Evolutionary conservation across 2,888 invertebrate species (phyloP), one percentile per base, ranked within the genome.

Genomic region (Drosophila leonis): DNA sequence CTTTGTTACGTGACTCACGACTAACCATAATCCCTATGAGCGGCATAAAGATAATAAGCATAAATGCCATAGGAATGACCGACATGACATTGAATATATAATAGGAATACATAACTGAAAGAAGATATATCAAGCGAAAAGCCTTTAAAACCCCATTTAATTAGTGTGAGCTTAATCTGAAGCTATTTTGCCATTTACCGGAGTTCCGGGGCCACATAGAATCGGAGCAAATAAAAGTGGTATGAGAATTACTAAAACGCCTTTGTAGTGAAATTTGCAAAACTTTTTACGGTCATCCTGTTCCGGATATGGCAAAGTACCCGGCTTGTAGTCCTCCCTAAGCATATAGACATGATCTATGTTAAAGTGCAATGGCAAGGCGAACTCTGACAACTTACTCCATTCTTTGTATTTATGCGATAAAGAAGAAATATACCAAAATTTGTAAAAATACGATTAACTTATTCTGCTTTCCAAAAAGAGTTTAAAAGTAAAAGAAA

Each of bases 251-350:
- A 87, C 18, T 1, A 89, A 55, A 1, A 70, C 20, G 1, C 86
- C 86, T 44, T 88, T 86, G 20, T 82, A 86, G 49, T 86, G 86
- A 37, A 54, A 87, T 41, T 72, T 71, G 6, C 49, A 89, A 42
- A 87, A 88, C 9, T 27, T 12, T 18, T 46, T 67, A 1, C 86
- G 80, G 0, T 82, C 59, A 49, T 87, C 66, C 29, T 75, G 75
- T 39, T 73, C 74, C 6, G 66, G 75, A 18, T 73, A 62, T 0
- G 80, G 74, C 12, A 72, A n/a, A 1, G 15, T 9, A 0, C 88
- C 88, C 0, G 84, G 88, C 18, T 65, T 88, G 24, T 88, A 85
- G 0, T 78, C 80, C 1, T 52, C 35, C 1, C 72, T 73, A 13
- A 12, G 3, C 15, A 18, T 1, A 35, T 31, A n/a, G 15, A 51